These are phyloP conservation scores for Drosophila setifemur DNA, from an alignment of 1,140 invertebrate species.

Conservation along the genomic window DNA sequence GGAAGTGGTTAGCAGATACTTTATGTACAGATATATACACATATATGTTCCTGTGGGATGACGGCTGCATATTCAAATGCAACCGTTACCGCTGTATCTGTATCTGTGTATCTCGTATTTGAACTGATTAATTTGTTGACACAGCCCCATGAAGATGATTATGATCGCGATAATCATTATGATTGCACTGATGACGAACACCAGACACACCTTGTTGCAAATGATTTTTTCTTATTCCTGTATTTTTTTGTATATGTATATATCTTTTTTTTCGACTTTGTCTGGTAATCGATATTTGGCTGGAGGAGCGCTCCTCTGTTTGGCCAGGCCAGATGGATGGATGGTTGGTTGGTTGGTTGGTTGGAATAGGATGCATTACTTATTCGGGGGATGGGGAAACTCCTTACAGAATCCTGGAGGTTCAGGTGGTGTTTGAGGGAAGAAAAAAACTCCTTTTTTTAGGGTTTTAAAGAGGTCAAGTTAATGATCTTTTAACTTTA, in stretches of 20 bases:
- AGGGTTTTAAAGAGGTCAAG: neutral
- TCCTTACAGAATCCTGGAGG: conserved; percentile 8
- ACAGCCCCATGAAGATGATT: conserved; percentile 23
- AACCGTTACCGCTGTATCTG: conserved; percentile 49
- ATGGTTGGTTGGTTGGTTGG: neutral
- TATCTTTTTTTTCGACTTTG: conserved; percentile 4
- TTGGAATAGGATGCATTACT: too few species aligned
- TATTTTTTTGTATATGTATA: too few species aligned
- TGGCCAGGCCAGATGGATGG: conserved; percentile 28
- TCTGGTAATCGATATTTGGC: conserved; percentile 55
- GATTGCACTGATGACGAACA: conserved; percentile 26
- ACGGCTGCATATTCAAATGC: conserved; percentile 62
- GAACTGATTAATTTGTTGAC: conserved; percentile 78
- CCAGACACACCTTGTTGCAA: conserved; percentile 58
- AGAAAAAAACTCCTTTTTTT: too few species aligned
- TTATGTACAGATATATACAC: neutral
- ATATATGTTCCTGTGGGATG: conserved; percentile 7
- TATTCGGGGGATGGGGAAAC: too few species aligned
- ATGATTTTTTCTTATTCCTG: conserved; percentile 26
- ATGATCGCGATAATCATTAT: conserved; percentile 20
- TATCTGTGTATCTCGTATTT: conserved; percentile 70
- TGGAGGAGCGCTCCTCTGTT: conserved; percentile 37
- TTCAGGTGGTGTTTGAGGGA: too few species aligned
- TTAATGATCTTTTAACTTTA: neutral
- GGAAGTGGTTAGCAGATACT: conserved; percentile 22